Evolutionary conservation across 2,113 vertebrate genomes (phyloP).

Genomic region (Anarhynchus alexandrinus): DNA sequence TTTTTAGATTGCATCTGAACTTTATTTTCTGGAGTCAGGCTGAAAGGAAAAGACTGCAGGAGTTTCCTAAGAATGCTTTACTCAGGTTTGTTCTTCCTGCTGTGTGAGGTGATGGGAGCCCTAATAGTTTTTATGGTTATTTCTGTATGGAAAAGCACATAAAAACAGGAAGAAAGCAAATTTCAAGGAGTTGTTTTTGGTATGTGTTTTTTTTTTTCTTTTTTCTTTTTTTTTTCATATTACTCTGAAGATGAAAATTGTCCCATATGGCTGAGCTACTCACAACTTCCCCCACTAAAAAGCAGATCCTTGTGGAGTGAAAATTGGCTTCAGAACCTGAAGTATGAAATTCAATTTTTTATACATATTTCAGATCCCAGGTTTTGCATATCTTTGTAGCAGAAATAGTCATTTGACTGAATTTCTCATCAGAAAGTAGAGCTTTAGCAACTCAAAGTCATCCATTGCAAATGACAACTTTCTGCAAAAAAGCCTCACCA

Average conservation of each 20-base stretch:
- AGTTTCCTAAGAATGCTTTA: background rate
- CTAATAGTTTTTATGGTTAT: background rate
- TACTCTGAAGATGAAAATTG: background rate
- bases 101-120: background rate
- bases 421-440: background rate
- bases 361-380: background rate
- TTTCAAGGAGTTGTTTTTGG: background rate
- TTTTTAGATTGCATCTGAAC: background rate
- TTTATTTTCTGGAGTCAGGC: background rate
- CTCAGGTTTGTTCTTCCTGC: background rate
- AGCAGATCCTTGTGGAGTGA: background rate
- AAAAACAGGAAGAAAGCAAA: background rate
- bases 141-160: background rate
- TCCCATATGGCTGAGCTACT: slow-evolving; percentile 42
- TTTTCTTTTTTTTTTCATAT: background rate
- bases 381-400: slow-evolving; percentile 3
- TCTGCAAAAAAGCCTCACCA: background rate
- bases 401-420: slow-evolving; percentile 11
- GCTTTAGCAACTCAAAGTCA: background rate
- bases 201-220: background rate
- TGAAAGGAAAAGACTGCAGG: background rate
- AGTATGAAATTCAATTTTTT: slow-evolving; percentile 16
- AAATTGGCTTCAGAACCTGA: slow-evolving; percentile 35
- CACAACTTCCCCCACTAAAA: slow-evolving; percentile 1
- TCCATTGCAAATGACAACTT: background rate